Conservation (phyloP, 1,140 invertebrate species). For the Chrysomallon squamiferum region DNA sequence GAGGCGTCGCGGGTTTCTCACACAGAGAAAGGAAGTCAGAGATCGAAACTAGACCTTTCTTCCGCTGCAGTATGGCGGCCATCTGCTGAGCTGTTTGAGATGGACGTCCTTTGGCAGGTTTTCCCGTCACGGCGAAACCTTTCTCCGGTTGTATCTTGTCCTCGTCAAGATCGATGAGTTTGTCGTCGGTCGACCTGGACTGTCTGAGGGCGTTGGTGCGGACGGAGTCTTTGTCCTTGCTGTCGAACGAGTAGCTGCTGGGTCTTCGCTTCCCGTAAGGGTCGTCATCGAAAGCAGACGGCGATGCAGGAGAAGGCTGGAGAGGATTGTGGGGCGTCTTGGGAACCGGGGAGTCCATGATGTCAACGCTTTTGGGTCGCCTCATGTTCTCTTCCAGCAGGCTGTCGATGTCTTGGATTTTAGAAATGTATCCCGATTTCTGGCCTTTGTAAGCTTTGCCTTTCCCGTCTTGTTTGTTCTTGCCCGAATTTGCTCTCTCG, state of each 20-base stretch:
- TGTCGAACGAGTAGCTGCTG: slow-evolving; percentile 35
- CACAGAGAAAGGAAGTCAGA: slow-evolving; percentile 52
- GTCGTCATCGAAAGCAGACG: slow-evolving; percentile 3
- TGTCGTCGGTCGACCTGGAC: slow-evolving; percentile 38
- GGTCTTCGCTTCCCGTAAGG: slow-evolving; percentile 15
- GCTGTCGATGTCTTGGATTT: slow-evolving; percentile 55
- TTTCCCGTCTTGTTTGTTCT: slow-evolving; percentile 24
- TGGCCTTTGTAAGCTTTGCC: slow-evolving; percentile 22
- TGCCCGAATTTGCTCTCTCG: slow-evolving; percentile 7
- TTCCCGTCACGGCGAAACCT: background rate
- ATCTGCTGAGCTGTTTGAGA: slow-evolving; percentile 48
- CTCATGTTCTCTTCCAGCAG: slow-evolving; percentile 31
- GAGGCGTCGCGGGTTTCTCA: slow-evolving; percentile 39
- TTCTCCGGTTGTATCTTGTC: slow-evolving; percentile 18
- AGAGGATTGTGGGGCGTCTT: slow-evolving; percentile 43
- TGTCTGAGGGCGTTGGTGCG: slow-evolving; percentile 10
- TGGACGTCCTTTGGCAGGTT: slow-evolving; percentile 18
- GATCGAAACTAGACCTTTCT: slow-evolving; percentile 54
- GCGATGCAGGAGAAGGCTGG: slow-evolving; percentile 39
- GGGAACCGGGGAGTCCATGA: slow-evolving; percentile 53
- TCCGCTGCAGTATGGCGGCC: slow-evolving; percentile 46
- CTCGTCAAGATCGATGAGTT: slow-evolving; percentile 48
- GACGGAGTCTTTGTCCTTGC: background rate
- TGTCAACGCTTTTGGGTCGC: slow-evolving; percentile 24
- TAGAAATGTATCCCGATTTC: slow-evolving; percentile 42